Conservation (phyloP, 2,797 vertebrate genomes). For the Hypotaenidia okinawae region DNA sequence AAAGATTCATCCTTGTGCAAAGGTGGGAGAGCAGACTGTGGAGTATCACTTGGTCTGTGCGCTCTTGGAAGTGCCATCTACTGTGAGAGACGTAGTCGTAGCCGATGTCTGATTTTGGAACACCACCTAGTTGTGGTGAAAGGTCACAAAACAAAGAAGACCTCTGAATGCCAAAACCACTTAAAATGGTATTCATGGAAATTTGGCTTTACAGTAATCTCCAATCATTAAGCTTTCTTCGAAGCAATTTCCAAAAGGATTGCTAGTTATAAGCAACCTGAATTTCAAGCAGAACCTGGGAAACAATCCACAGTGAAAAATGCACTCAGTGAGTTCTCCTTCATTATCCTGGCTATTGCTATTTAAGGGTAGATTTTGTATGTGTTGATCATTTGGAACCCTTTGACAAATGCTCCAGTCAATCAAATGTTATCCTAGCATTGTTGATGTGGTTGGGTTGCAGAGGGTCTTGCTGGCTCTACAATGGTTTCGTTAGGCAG, state of each 20-base stretch:
- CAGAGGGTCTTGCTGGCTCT: not conserved
- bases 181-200: conserved; percentile 5
- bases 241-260: conserved; percentile 39
- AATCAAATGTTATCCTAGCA: not conserved
- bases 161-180: not conserved
- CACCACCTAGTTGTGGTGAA: not conserved
- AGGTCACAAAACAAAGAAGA: conserved; percentile 19
- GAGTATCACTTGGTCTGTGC: not conserved
- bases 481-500: not conserved
- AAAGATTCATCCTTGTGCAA: not conserved
- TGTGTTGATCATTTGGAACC: not conserved
- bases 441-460: not conserved
- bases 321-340: not conserved
- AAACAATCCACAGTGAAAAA: conserved; percentile 32
- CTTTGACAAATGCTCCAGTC: conserved; percentile 23
- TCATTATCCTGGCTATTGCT: not conserved
- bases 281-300: conserved; percentile 28
- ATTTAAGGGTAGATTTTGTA: conserved; percentile 29
- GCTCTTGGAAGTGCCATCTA: not conserved
- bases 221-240: conserved; percentile 15
- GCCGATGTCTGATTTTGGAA: not conserved
- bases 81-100: not conserved
- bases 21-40: not conserved
- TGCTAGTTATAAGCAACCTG: not conserved
- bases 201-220: conserved; percentile 1